Evolutionary conservation across 1,140 invertebrate genomes (phyloP).

Genomic region (Bilobella aurantiaca): DNA sequence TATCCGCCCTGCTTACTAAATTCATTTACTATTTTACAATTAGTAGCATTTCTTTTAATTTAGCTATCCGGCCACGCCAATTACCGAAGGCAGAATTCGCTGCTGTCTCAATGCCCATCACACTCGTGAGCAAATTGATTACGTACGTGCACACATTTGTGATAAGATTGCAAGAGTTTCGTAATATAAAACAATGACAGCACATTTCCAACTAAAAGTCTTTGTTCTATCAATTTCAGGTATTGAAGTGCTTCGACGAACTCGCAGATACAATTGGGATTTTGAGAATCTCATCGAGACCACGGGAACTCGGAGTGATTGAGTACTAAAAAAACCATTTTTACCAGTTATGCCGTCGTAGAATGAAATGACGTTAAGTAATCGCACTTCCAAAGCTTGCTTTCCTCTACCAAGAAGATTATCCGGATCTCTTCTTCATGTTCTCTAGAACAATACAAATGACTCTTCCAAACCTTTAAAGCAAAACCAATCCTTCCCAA

Average conservation of each 20-base stretch:
- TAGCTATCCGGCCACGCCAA: conserved; percentile 7
- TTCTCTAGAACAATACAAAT: too few relatives aligned
- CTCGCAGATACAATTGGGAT: neutral
- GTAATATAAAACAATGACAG: too few relatives aligned
- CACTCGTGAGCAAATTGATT: conserved; percentile 11
- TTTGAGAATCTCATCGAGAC: neutral
- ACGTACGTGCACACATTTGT: conserved; percentile 8
- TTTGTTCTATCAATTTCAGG: conserved; percentile 2
- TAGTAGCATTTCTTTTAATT: too few relatives aligned
- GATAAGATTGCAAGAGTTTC: too few relatives aligned
- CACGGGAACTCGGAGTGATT: neutral
- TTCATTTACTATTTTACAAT: too few relatives aligned
- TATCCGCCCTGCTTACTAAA: too few relatives aligned
- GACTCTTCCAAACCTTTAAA: too few relatives aligned
- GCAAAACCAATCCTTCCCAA: too few relatives aligned
- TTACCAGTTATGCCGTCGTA: too few relatives aligned
- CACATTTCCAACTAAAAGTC: too few relatives aligned
- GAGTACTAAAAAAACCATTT: neutral
- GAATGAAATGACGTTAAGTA: too few relatives aligned
- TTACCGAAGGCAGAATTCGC: conserved; percentile 14
- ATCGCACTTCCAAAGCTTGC: neutral
- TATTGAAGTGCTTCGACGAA: conserved; percentile 9
- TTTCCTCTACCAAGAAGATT: neutral
- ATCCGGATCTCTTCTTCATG: too few relatives aligned
- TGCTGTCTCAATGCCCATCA: conserved; percentile 11